Base-by-base conservation (phyloP, 2,797 vertebrate species). In the Choloepus didactylus region DNA sequence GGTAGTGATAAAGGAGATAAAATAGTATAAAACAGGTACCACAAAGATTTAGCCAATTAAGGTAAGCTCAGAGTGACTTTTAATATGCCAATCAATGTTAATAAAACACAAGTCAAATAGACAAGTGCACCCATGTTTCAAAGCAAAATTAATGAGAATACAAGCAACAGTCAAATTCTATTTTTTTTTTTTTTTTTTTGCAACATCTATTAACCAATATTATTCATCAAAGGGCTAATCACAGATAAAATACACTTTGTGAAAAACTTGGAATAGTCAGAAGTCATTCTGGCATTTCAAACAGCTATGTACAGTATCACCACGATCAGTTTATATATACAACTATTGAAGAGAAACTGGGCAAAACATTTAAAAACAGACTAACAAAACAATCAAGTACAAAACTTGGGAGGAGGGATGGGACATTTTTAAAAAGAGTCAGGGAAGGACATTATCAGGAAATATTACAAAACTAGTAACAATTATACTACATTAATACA, bases 401-500 rank as follows among this genome's bases (percentile, higher is more conserved):
- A 98, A 97, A 97, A 97, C 95, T 94, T 95, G 82, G 87, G 72
- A 41, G n/a, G 44, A 73, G 67, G 35, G 70, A 96, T 29, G 4
- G 93, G 83, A 97, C 87, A 91, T 82, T 89, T 85, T 96, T 77
- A 15, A 95, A 94, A 95, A 83, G 80, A 86, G 91, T 86, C 67
- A 90, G 73, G 82, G 64, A 95, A 96, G 97, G 98, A 97, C 92
- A 97, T 98, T 98, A 97, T 97, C 93, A 97, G 90, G 96, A 98
- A 98, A 96, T 97, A 96, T 97, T 98, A 98, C 97, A 98, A 98
- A 98, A 98, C 97, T 95, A 97, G 97, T 91, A 98, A 98, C 89
- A 98, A 98, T 96, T 98, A 98, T 93, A 98, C 97, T 98, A 98
- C 96, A 98, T 97, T 98, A 98, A 97, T 95, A 98, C 94, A 98